phyloP scores from a whole-genome alignment of 2,113 vertebrate genomes.

The Odobenus rosmarus region DNA sequence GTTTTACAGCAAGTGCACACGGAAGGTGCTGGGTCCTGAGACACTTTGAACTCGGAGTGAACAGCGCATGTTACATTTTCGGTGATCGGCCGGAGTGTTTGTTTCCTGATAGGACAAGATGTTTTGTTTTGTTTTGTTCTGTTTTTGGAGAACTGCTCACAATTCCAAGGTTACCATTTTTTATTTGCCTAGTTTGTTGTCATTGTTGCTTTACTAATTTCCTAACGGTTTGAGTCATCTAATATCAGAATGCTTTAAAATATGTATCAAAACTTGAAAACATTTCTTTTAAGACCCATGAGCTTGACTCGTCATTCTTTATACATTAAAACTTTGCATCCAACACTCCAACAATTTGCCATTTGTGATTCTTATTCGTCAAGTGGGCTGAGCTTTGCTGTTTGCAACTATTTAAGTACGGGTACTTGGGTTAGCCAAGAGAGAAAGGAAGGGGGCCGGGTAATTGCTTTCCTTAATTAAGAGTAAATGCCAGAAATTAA shows the following conservation, averaged over 20 bases:
- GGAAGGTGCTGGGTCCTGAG: neutral
- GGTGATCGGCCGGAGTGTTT: neutral
- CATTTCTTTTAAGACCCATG: neutral
- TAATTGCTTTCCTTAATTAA: neutral
- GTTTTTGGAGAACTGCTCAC: neutral
- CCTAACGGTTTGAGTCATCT: neutral
- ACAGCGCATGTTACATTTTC: neutral
- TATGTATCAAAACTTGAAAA: neutral
- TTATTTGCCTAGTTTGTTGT: neutral
- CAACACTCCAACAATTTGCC: neutral
- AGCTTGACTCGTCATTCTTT: neutral
- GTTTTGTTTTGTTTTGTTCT: neutral
- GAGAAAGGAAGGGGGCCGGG: neutral
- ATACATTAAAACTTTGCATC: neutral
- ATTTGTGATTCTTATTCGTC: neutral
- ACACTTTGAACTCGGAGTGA: neutral
- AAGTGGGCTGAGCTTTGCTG: neutral
- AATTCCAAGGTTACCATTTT: neutral
- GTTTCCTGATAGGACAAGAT: neutral
- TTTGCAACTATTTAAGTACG: neutral
- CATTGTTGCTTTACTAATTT: neutral
- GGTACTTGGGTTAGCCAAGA: neutral
- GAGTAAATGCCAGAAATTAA: neutral
- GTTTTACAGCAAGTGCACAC: neutral
- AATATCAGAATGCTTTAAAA: neutral